Conservation (phyloP, 2,797 vertebrate species). For the Rhynchotus rufescens region DNA sequence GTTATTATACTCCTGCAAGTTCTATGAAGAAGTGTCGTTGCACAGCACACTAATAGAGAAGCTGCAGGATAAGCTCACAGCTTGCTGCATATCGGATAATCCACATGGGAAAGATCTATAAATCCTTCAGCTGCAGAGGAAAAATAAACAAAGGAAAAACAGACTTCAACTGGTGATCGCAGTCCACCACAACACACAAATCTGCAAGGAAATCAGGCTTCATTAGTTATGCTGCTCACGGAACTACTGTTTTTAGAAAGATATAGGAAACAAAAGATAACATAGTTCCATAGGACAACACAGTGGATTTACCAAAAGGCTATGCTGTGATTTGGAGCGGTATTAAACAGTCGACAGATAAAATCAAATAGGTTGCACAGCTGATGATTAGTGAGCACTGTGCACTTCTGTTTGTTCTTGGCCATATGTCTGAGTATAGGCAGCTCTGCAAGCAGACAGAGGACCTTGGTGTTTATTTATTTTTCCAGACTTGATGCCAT, state of each 20-base stretch:
- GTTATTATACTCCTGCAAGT: background rate
- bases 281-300: background rate
- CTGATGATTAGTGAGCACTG: background rate
- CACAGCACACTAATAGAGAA: background rate
- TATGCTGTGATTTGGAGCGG: background rate
- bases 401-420: background rate
- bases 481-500: background rate
- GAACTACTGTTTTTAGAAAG: background rate
- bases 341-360: background rate
- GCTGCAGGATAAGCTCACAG: slow-evolving; percentile 9
- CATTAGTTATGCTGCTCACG: background rate
- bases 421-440: fast-evolving
- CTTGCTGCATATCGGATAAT: background rate
- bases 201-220: background rate
- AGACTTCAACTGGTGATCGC: background rate
- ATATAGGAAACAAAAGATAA: background rate
- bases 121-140: slow-evolving; percentile 10
- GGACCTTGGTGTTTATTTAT: background rate
- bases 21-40: background rate
- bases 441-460: background rate
- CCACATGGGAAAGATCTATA: background rate
- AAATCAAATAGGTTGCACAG: background rate
- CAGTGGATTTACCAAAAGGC: background rate
- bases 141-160: background rate
- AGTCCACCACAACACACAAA: background rate